Evolutionary conservation across 2,888 invertebrate genomes (phyloP), one percentile per base, ranked within the genome.

Genomic region (Tetragonisca angustula): DNA sequence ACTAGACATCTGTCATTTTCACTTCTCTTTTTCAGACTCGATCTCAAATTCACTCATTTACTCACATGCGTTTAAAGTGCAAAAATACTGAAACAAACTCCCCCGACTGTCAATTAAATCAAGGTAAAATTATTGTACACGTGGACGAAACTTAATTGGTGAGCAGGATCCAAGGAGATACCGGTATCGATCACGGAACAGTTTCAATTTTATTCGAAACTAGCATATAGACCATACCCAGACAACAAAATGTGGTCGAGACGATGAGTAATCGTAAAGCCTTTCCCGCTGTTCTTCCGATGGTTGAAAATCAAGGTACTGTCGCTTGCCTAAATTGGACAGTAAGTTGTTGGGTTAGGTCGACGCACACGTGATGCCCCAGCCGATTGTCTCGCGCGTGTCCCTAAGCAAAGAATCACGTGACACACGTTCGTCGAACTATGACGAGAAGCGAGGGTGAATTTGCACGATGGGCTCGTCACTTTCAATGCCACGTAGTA

Each of bases 311-410:
- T 80, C 77, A 85, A 80, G 86, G 61, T n/a, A n/a, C 81, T 83
- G 74, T 56, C 78, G 85, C 69, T 78, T 65, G 76, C 78, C 76
- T 61, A 88, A 89, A 89, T 87, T 82, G 85, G 76, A 74, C 87
- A 9, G 21, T 85, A 87, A 74, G 81, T 87, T 76, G 87, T 87
- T 88, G 86, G 69, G 83, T 83, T 87, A 87, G 84, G 85, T 87
- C 86, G 84, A 88, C 78, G 77, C 87, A 87, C 85, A 87, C 85
- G 87, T 85, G 85, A 87, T 80, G n/a, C n/a, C n/a, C 73, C 50
- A n/a, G 56, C 36, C 68, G 76, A 21, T 61, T n/a, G 68, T 82
- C n/a, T 59, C 68, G 54, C 36, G 49, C 69, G 54, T 67, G 69
- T 70, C 65, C 72, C 81, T 59, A 76, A 70, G 59, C 52, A 24